Conservation (phyloP, 2,113 vertebrate species). For the Elephantulus edwardii region DNA sequence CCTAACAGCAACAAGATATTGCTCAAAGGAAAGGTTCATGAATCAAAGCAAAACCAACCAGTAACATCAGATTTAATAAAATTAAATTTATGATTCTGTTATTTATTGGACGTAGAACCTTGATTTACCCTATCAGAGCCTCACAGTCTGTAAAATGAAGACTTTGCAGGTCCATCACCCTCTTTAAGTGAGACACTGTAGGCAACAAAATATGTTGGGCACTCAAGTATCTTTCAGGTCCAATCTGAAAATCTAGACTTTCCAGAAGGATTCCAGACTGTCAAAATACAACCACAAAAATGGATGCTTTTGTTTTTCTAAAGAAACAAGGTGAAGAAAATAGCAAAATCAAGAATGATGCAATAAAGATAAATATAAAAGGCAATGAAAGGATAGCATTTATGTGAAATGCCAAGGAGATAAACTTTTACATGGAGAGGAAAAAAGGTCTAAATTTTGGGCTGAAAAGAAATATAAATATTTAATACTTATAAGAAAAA, state of each 20-base stretch:
- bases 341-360: neutral
- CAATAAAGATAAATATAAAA: neutral
- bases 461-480: constrained; percentile 14
- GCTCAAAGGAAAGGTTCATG: neutral
- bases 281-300: constrained; percentile 29
- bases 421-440: neutral
- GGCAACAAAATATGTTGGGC: neutral
- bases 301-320: neutral
- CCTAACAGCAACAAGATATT: too few species aligned
- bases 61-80: neutral
- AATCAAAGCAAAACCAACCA: neutral
- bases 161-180: neutral
- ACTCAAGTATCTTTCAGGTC: constrained; percentile 35
- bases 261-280: constrained; percentile 10
- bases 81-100: neutral
- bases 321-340: constrained; percentile 8
- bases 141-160: neutral
- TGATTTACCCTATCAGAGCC: neutral
- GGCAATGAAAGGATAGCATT: neutral
- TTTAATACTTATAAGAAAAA: neutral
- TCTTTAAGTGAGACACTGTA: neutral
- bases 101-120: constrained; percentile 5
- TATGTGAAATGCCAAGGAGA: neutral
- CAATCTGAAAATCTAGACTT: neutral
- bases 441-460: constrained; percentile 21